Conservation (phyloP, 2,113 vertebrate species). For the Rhizomys pruinosus region DNA sequence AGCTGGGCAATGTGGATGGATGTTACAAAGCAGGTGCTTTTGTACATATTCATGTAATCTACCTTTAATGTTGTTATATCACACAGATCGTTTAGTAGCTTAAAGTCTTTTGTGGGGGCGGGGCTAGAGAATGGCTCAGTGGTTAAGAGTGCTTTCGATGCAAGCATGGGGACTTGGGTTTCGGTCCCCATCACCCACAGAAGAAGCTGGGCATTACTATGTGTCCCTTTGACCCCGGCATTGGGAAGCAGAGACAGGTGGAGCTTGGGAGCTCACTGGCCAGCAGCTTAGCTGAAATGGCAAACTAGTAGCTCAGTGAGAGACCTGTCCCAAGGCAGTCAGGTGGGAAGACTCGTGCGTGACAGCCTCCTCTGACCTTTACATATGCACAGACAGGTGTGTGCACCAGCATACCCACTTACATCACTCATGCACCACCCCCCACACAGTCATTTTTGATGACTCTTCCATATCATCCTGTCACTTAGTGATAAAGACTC, state of each 20-base stretch:
- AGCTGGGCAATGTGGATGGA: slow-evolving; percentile 61
- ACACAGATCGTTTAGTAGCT: slow-evolving; percentile 41
- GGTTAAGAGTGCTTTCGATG: background rate
- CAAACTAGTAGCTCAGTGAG: background rate
- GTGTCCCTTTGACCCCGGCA: background rate
- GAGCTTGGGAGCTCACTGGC: background rate
- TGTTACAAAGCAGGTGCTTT: slow-evolving; percentile 41
- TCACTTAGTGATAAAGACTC: background rate
- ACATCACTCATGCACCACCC: background rate
- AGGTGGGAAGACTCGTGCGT: background rate
- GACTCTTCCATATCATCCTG: slow-evolving; percentile 41
- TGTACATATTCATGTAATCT: slow-evolving; percentile 39
- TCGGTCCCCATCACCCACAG: background rate
- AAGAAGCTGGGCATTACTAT: too few relatives aligned
- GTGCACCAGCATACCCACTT: too few relatives aligned
- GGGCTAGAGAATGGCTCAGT: background rate
- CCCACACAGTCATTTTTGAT: background rate
- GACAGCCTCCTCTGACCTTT: background rate
- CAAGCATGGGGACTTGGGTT: too few relatives aligned
- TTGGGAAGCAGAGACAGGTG: background rate
- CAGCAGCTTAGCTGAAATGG: background rate
- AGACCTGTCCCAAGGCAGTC: background rate
- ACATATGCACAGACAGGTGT: background rate
- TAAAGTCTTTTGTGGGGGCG: background rate
- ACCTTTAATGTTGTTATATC: slow-evolving; percentile 29